Evolutionary conservation across 1,140 invertebrate genomes (phyloP), one percentile per base, ranked within the genome.

Genomic region (Andricus grossulariae): DNA sequence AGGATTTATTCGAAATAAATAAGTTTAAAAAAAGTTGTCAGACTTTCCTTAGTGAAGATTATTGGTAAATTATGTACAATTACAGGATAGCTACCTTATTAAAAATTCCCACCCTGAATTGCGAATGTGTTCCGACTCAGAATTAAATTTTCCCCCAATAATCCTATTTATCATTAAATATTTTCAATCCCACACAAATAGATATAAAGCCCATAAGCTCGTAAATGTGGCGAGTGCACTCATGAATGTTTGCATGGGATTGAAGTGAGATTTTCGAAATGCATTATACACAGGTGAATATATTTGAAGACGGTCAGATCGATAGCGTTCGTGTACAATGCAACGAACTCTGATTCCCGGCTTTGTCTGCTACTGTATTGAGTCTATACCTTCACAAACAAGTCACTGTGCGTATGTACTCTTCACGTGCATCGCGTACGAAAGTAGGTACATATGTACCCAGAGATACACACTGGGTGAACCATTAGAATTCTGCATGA

Each of bases 401-500:
- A 66, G 60, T 66, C 60, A 66, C 60, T 66, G 52, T 54, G 60
- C 60, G 60, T 66, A 66, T 66, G 60, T 66, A 66, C 60, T 7
- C 39, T 66, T 32, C 60, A 66, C 60, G 60, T 66, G 60, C 60
- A 66, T 66, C 60, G 60, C 39, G 60, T 66, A 66, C 60, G 60
- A 66, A 66, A 66, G 57, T 57, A 57, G 55, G 55, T 66, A 66
- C 57, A 66, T 25, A 66, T 66, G 60, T 66, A 60, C 57, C 32
- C 21, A 12, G 21, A 60, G 57, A 25, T 60, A 66, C 60, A 66
- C 60, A 66, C 7, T 66, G 60, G 60, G 25, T 66, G 60, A 66
- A 66, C 60, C 60, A 66, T 66, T 66, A 66, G 60, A 66, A 66
- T 66, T 66, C 60, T 66, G 60, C 60, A 66, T 66, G 60, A 66